Conservation (phyloP, 2,113 vertebrate genomes). For the Phyllostomus hastatus region DNA sequence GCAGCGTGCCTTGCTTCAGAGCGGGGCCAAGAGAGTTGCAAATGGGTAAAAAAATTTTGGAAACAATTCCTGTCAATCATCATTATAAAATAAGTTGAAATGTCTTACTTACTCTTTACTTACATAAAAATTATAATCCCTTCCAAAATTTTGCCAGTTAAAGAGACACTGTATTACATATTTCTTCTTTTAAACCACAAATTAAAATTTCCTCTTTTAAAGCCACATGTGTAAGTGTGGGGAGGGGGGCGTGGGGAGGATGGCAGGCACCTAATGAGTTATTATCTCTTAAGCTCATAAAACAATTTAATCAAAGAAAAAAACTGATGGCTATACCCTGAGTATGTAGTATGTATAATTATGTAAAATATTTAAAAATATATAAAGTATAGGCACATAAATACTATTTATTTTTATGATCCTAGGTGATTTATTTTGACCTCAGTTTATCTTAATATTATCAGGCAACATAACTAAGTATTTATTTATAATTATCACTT, state of each 20-base stretch:
- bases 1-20: not conserved
- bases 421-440: not conserved
- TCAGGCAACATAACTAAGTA: not conserved
- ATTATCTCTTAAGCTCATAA: not conserved
- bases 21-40: rapidly evolving
- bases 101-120: not conserved
- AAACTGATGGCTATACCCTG: not conserved
- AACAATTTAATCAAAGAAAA: not conserved
- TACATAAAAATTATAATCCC: not conserved
- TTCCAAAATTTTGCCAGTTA: not conserved
- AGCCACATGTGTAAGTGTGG: not conserved
- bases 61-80: not conserved
- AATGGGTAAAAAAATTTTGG: not conserved
- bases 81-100: not conserved
- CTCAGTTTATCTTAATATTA: not conserved
- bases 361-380: not conserved
- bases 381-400: not conserved
- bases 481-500: not conserved
- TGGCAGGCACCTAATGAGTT: not conserved
- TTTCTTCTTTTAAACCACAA: not conserved
- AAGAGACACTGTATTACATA: not conserved
- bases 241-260: no score
- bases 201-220: conserved; percentile 2
- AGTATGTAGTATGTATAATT: not conserved
- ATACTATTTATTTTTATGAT: not conserved